Base-by-base conservation (phyloP, 2,113 vertebrate species). In the Sminthopsis crassicaudata region DNA sequence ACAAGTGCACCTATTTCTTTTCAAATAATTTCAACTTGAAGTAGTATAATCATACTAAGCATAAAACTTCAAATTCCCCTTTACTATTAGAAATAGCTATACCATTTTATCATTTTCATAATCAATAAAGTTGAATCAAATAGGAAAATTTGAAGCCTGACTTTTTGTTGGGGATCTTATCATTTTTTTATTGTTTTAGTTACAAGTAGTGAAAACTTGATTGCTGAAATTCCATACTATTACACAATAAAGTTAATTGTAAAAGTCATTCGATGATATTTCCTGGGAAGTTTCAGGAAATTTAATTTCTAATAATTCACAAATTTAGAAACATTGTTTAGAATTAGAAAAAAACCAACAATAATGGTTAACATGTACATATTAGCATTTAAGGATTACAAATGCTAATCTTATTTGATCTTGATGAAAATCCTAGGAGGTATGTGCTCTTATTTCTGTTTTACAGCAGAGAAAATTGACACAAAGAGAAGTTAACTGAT, bases 11-110 rank as follows among this genome's bases (percentile, higher is more conserved):
- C 76, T 27, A 88, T 93, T 54, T 4, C 19, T 6, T 27, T 91
- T 91, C 67, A 89, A 16, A 91, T 42, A 46, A 91, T 53, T 95
- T 95, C 26, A 60, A 7, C 27, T 92, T 94, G 76, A 96, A 55
- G 54, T 84, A 51, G 54, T 46, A 7, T 53, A 46, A 96, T 48
- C 91, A 60, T 1, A 0, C 51, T 60, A 54, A 54, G 12, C n/a
- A 53, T 52, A 11, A 84, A 96, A 84, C 46, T 54, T 60, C 94
- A 30, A 90, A 36, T 92, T 84, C 14, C 36, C 67, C 48, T 95
- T 91, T 92, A 46, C 51, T 27, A 76, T 94, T 96, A 60, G 60
- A 91, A 26, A 92, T 94, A 92, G 60, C 48, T 89, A 22, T 93
- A 25, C 16, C 52, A 51, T 94, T 94, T 54, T 16, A 46, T 91